A percentile compares a stretch with the other conserved stretches of the same genome.
phyloP scores from a whole-genome alignment of 92 coral and sea anemone genomes.

The Blastomussa wellsi region DNA sequence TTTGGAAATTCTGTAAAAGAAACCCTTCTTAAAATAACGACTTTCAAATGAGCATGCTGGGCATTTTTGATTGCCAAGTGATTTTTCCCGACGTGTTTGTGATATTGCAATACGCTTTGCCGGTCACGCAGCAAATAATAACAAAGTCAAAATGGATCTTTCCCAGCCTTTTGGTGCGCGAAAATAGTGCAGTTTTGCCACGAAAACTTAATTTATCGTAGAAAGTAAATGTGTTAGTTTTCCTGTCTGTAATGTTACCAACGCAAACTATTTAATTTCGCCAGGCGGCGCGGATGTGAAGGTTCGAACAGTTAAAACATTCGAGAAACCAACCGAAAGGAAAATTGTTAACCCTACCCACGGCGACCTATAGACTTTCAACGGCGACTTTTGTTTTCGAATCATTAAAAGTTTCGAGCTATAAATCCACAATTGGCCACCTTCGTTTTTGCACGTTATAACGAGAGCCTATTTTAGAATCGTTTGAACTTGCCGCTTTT shows the following conservation, averaged over 20 bases:
- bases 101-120: constrained; percentile 20
- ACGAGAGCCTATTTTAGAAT: constrained; percentile 24
- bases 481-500: constrained; percentile 67
- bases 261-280: constrained; percentile 52
- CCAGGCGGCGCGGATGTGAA: constrained; percentile 46
- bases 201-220: constrained; percentile 37
- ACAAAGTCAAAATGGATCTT: not conserved
- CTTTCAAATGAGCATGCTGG: constrained; percentile 57
- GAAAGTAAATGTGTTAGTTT: constrained; percentile 60
- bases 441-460: constrained; percentile 47
- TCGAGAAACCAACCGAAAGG: constrained; percentile 34
- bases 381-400: constrained; percentile 31
- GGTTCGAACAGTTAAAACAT: constrained; percentile 11
- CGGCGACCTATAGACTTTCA: constrained; percentile 40
- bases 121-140: constrained; percentile 27
- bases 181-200: constrained; percentile 17
- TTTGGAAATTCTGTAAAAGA: constrained; percentile 35
- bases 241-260: constrained; percentile 44
- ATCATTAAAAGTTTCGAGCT: constrained; percentile 43
- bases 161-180: not conserved
- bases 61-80: constrained; percentile 19
- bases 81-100: constrained; percentile 6
- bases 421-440: constrained; percentile 64
- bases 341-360: constrained; percentile 29
- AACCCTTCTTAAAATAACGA: constrained; percentile 50